phyloP scores from a whole-genome alignment of 2,888 invertebrate species.

The Cabera pusaria region DNA sequence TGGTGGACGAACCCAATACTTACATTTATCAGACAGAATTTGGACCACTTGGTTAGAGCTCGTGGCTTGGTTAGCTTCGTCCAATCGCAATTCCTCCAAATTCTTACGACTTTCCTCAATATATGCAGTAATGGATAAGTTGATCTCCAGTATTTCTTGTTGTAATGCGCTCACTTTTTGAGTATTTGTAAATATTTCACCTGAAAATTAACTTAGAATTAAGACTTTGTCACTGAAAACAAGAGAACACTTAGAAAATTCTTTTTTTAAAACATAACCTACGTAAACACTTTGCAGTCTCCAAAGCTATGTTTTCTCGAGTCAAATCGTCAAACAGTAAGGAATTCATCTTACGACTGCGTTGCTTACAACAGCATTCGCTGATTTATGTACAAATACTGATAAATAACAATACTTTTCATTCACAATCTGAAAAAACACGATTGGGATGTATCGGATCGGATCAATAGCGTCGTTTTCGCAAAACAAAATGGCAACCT shows the following conservation, averaged over 20 bases:
- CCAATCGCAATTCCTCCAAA: conserved; percentile 52
- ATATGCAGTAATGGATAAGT: conserved; percentile 69
- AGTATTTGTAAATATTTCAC: conserved; percentile 61
- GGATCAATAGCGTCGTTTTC: conserved; percentile 40
- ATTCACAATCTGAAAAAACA: conserved; percentile 28
- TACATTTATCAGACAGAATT: conserved; percentile 63
- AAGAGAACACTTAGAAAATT: conserved; percentile 55
- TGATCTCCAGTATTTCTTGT: conserved; percentile 70
- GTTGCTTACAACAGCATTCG: conserved; percentile 42
- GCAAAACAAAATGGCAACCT: conserved; percentile 44
- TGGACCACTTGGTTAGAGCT: conserved; percentile 67
- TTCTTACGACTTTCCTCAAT: conserved; percentile 68
- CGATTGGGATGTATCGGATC: no score
- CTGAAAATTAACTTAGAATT: conserved; percentile 45
- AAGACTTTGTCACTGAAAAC: conserved; percentile 43
- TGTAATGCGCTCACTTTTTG: conserved; percentile 62
- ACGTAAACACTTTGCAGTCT: conserved; percentile 68
- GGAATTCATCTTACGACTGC: conserved; percentile 74
- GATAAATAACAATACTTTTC: conserved; percentile 18
- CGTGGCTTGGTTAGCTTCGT: conserved; percentile 60
- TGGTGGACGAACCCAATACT: no score
- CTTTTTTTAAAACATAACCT: conserved; percentile 73
- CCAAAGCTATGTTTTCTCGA: conserved; percentile 64
- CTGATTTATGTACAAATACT: conserved; percentile 31
- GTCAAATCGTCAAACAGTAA: conserved; percentile 65